Evolutionary conservation across 1,140 invertebrate species (phyloP).

Genomic region (Asbolus verrucosus): DNA sequence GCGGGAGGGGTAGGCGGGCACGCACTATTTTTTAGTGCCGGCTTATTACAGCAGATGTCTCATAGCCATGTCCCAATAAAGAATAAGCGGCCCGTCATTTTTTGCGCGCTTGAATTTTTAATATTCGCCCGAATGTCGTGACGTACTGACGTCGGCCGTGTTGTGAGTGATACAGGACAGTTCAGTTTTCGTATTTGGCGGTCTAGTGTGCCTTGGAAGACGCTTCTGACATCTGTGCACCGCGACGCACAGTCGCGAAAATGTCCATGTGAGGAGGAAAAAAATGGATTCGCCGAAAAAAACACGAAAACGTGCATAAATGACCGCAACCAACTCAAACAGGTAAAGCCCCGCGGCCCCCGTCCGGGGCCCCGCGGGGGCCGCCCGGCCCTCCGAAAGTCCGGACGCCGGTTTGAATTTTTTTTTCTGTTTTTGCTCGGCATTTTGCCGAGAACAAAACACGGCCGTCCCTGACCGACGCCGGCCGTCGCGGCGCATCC

Average conservation of each 20-base stretch:
- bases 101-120: constrained; percentile 66
- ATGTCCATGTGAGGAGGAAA: constrained; percentile 44
- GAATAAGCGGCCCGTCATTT: constrained; percentile 64
- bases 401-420: background rate
- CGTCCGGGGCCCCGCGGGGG: no score
- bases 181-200: constrained; percentile 52
- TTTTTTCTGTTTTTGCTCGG: background rate
- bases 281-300: constrained; percentile 44
- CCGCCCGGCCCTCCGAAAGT: constrained; percentile 18
- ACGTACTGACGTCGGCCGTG: constrained; percentile 51
- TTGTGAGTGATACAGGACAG: constrained; percentile 32
- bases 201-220: constrained; percentile 55
- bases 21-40: constrained; percentile 67
- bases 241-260: constrained; percentile 50
- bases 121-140: constrained; percentile 62
- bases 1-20: constrained; percentile 62
- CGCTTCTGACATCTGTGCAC: constrained; percentile 55
- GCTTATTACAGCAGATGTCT: constrained; percentile 67
- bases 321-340: constrained; percentile 13
- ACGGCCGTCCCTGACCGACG: constrained; percentile 52
- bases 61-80: constrained; percentile 67
- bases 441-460: constrained; percentile 40
- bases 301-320: constrained; percentile 14
- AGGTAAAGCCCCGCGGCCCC: background rate
- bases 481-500: constrained; percentile 50